phyloP scores from a whole-genome alignment of 2,797 vertebrate species.

The Onychomys leucogaster region DNA sequence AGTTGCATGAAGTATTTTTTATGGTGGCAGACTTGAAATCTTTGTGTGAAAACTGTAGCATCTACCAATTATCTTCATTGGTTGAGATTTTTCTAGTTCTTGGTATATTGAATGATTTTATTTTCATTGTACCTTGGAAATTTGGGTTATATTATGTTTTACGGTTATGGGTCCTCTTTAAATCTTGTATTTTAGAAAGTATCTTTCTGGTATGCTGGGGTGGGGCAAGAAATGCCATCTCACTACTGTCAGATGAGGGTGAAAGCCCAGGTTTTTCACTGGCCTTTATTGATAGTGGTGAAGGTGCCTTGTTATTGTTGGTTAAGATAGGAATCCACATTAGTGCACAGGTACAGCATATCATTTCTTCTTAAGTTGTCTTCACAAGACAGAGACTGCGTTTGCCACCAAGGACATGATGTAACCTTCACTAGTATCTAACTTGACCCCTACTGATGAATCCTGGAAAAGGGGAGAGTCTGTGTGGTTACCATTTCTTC shows the following conservation, averaged over 20 bases:
- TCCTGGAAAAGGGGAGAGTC: neutral
- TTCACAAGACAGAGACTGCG: neutral
- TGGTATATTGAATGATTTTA: neutral
- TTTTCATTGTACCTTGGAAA: neutral
- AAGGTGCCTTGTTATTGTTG: neutral
- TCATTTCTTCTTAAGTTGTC: neutral
- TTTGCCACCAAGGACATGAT: neutral
- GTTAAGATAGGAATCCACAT: neutral
- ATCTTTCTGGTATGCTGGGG: neutral
- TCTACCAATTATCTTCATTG: neutral
- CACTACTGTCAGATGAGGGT: neutral
- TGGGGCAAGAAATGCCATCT: neutral
- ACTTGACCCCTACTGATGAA: neutral
- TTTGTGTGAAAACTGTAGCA: neutral
- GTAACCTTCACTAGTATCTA: neutral
- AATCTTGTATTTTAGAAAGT: neutral
- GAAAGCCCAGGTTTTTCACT: neutral
- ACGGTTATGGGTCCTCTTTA: neutral
- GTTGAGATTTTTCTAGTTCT: neutral
- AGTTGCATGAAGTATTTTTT: neutral
- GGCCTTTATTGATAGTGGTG: neutral
- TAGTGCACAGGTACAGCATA: neutral
- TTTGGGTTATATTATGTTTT: neutral
- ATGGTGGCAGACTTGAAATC: neutral
- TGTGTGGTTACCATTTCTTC: neutral